Evolutionary conservation across 2,113 vertebrate genomes (phyloP).

Genomic region (Percopsis transmontana): DNA sequence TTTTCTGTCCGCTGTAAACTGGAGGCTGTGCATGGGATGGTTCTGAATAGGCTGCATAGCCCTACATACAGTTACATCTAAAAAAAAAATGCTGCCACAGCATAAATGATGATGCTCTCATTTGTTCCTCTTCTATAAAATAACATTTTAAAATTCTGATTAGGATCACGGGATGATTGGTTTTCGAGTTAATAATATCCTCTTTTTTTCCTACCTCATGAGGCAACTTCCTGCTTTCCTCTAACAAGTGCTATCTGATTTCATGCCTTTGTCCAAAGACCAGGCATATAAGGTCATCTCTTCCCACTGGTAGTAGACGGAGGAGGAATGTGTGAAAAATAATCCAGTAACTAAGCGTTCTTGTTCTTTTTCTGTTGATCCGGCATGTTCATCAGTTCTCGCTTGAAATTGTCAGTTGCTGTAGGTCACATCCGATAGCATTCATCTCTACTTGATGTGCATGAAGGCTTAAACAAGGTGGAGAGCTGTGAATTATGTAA

Average conservation of each 20-base stretch:
- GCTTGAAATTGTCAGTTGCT: slow-evolving; percentile 41
- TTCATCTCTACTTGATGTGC: slow-evolving; percentile 40
- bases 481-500: slow-evolving; percentile 25
- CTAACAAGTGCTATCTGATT: not conserved
- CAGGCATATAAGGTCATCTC: slow-evolving; percentile 34
- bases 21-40: too few relatives aligned
- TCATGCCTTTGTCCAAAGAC: slow-evolving; percentile 14
- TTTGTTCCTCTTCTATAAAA: too few relatives aligned
- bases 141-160: not conserved
- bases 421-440: slow-evolving; percentile 21
- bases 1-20: too few relatives aligned
- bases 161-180: not conserved
- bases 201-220: not conserved
- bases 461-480: slow-evolving; percentile 40
- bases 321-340: slow-evolving; percentile 12
- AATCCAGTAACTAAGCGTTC: slow-evolving; percentile 16
- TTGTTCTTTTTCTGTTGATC: slow-evolving; percentile 46
- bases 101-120: too few relatives aligned
- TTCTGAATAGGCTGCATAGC: too few relatives aligned
- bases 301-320: slow-evolving; percentile 27
- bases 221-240: not conserved
- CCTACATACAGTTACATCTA: too few relatives aligned
- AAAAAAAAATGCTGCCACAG: too few relatives aligned
- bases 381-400: slow-evolving; percentile 38
- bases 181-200: not conserved